A percentile compares a stretch with the other conserved stretches of the same genome.
phyloP scores from a whole-genome alignment of 1,140 invertebrate species.

The Cydia strobilella region DNA sequence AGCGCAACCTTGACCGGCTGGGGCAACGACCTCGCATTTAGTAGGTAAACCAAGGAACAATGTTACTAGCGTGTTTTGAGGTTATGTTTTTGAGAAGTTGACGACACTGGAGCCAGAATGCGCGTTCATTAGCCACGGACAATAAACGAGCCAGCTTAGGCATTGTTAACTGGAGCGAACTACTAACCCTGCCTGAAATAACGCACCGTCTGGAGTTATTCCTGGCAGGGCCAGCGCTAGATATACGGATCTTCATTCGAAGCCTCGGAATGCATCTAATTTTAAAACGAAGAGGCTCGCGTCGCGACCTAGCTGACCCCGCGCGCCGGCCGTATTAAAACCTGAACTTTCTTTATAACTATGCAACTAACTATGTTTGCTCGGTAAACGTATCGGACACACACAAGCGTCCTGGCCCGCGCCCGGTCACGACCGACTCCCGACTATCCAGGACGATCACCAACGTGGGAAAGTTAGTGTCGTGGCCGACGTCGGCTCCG shows the following conservation, averaged over 20 bases:
- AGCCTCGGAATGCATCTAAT: conserved; percentile 78
- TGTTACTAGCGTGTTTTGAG: conserved; percentile 5
- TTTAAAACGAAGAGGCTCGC: conserved; percentile 77
- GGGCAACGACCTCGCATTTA: conserved; percentile 58
- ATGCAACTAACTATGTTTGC: conserved; percentile 69
- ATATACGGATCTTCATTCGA: conserved; percentile 57
- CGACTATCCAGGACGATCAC: conserved; percentile 74
- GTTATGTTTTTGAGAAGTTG: conserved; percentile 13
- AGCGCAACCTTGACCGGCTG: conserved; percentile 62
- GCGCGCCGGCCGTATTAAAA: conserved; percentile 72
- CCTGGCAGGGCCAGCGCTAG: conserved; percentile 47
- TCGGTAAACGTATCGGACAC: conserved; percentile 72
- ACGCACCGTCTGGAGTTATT: conserved; percentile 71
- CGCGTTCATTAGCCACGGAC: conserved; percentile 32
- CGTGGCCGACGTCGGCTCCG: conserved; percentile 45
- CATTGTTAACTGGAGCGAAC: conserved; percentile 62
- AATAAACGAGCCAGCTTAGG: conserved; percentile 41
- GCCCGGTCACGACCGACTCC: conserved; percentile 72
- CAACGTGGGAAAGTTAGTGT: conserved; percentile 72
- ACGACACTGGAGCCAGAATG: background rate
- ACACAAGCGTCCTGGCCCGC: conserved; percentile 58
- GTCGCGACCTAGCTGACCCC: conserved; percentile 71
- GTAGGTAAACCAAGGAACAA: conserved; percentile 9
- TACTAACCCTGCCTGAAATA: conserved; percentile 74
- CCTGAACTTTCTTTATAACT: conserved; percentile 79